Evolutionary conservation across 2,113 vertebrate species (phyloP), one percentile per base, ranked within the genome.

Genomic region (Xiphorhynchus elegans): DNA sequence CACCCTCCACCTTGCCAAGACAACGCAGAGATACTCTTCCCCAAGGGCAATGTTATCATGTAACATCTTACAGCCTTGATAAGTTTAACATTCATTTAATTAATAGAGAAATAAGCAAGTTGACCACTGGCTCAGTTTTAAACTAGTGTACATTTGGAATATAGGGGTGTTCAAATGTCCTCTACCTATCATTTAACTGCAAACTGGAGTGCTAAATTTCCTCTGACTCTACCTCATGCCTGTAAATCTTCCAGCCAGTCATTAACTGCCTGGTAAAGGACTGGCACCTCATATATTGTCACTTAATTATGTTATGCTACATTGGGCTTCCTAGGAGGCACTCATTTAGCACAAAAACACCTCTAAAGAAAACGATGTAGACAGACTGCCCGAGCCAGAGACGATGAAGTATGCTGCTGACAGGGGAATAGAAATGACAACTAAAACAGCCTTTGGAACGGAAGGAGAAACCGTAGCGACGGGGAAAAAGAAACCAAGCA

Each of bases 291-390:
- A 95, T 97, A 97, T 95, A 93, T 96, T 97, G 97, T 97, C 97
- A 96, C 95, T 97, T 97, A 97, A 98, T 96, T 95, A 97, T 90
- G 95, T 95, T 95, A 93, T 96, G 97, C 97, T 97, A 95, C 97
- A 96, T 93, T 96, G 93, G 96, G 92, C 97, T 97, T 97, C 97
- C 96, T 97, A 96, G 95, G 97, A 98, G 95, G 97, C 96, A 96
- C 96, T 97, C 95, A 92, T 95, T 96, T 97, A 95, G 96, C 97
- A 96, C 94, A 97, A 97, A 97, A 96, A 97, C 96, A 97, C 96
- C 96, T 92, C 96, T 63, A 95, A 96, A 97, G 97, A 97, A 97
- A 97, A 96, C 63, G 77, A 91, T 72, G 77, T 87, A 96, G 96
- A 97, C 95, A 95, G 94, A 82, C 97, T 95, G 95, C 78, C 95